These are phyloP conservation scores for Muscidifurax raptorellus DNA, from an alignment of 1,140 invertebrate genomes.

Conservation along the genomic window DNA sequence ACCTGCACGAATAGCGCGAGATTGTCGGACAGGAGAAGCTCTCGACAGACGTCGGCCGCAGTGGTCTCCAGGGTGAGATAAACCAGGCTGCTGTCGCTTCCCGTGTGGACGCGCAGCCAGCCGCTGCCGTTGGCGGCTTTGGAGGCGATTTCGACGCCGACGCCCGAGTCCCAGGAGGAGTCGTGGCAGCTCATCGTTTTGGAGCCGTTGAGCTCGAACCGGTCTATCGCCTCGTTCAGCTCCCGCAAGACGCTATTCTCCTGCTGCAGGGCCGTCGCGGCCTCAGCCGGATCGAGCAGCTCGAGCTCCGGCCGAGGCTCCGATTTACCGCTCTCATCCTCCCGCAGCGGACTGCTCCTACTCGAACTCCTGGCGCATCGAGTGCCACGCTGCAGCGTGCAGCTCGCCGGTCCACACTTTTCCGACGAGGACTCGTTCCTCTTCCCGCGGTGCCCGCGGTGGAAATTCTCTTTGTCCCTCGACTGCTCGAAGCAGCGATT, in stretches of 20 bases:
- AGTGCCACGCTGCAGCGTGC: background rate
- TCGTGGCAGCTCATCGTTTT: conserved; percentile 61
- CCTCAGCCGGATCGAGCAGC: too few relatives aligned
- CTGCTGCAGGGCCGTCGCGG: too few relatives aligned
- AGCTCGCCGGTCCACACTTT: conserved; percentile 17
- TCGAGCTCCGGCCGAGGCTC: too few relatives aligned
- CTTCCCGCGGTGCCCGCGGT: too few relatives aligned
- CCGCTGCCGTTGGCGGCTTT: conserved; percentile 75
- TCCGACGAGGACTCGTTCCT: conserved; percentile 14
- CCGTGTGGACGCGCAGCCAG: conserved; percentile 79
- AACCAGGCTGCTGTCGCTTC: conserved; percentile 78
- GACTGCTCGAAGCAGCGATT: background rate
- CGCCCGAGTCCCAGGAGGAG: conserved; percentile 73
- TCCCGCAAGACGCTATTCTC: conserved; percentile 67
- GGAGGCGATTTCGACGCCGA: conserved; percentile 66
- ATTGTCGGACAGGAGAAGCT: conserved; percentile 77
- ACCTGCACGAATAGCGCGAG: conserved; percentile 80
- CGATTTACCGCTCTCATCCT: too few relatives aligned
- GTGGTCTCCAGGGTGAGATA: conserved; percentile 79
- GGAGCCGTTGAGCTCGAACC: conserved; percentile 59
- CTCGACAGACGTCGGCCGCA: conserved; percentile 78
- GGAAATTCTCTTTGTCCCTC: too few relatives aligned
- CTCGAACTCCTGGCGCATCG: too few relatives aligned
- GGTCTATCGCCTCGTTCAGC: conserved; percentile 69
- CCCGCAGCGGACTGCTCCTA: too few relatives aligned